Conservation (phyloP, 2,797 vertebrate species). For the Semotilus atromaculatus region DNA sequence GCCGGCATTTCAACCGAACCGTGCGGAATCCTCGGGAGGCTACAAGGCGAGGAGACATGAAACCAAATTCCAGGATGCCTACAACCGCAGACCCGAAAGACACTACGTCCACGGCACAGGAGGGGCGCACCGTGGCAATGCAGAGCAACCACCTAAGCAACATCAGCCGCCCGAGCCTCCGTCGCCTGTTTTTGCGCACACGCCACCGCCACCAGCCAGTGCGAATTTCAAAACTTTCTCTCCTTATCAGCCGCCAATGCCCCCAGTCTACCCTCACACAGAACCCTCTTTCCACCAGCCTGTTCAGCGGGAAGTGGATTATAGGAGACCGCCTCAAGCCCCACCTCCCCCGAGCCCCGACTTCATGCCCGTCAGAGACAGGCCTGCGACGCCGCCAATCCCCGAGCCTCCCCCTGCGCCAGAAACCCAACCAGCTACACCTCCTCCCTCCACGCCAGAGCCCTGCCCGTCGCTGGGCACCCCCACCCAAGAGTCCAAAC, state of each 20-base stretch:
- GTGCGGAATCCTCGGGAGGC: constrained; percentile 77
- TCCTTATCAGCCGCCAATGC: constrained; percentile 89
- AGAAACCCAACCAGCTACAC: constrained; percentile 73
- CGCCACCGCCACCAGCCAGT: constrained; percentile 83
- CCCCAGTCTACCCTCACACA: constrained; percentile 73
- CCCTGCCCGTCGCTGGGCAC: constrained; percentile 88
- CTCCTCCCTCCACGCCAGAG: constrained; percentile 87
- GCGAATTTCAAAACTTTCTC: constrained; percentile 91
- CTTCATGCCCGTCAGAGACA: constrained; percentile 82
- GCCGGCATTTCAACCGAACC: constrained; percentile 87
- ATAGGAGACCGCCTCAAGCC: constrained; percentile 82
- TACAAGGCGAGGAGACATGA: constrained; percentile 92
- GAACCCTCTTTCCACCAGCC: constrained; percentile 79
- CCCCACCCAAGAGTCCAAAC: constrained; percentile 86
- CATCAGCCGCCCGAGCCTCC: constrained; percentile 89
- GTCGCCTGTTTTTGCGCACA: constrained; percentile 85
- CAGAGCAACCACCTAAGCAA: constrained; percentile 82
- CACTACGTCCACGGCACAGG: constrained; percentile 89
- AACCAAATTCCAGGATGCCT: constrained; percentile 94
- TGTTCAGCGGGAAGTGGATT: constrained; percentile 82
- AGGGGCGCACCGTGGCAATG: constrained; percentile 64
- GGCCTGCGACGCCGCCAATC: constrained; percentile 87
- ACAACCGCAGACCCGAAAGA: constrained; percentile 91
- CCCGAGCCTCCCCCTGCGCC: constrained; percentile 78
- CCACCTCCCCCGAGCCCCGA: constrained; percentile 75